Base-by-base conservation (phyloP, 2,113 vertebrate genomes). In the Regulus satrapa region DNA sequence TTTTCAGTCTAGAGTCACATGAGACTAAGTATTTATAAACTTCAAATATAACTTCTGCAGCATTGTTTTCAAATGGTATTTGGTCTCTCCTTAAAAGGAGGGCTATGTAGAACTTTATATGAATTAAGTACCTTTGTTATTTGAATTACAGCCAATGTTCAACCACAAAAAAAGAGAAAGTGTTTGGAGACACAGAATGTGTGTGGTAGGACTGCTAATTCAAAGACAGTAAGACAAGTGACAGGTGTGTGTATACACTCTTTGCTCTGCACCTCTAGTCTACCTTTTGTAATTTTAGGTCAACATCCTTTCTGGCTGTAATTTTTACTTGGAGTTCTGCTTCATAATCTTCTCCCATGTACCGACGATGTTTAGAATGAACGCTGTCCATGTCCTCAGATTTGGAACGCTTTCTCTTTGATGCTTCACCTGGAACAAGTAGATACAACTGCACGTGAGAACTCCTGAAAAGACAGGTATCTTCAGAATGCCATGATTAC, bases 251-350 rank as follows among this genome's bases (percentile, higher is more conserved):
- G 12, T 66, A 5, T 38, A 16, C 18, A 28, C 8, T 54, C 71
- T 94, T 68, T 1, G 2, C 45, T 68, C 38, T 82, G 23, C 68
- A 58, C 19, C 31, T 82, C 59, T 67, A 13, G 48, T 78, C 54
- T 96, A 99, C 99, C 98, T 99, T 99, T 97, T 99, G 98, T 58
- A 99, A 97, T 95, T 99, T 99, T 94, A 98, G 97, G 73, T 99
- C 98, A 95, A 98, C 98, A 82, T 99, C 98, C 89, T 98, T 98
- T 88, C 98, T 98, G 29, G 99, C 98, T 94, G 98, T 98, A 94
- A 99, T 99, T 97, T 99, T 99, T 41, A 99, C 97, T 98, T 99
- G 98, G 92, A 99, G 96, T 87, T 99, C 98, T 85, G 99, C 99
- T 95, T 99, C 99, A 74, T 98, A 98, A 77, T 98, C 98, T 88